Base-by-base conservation (phyloP, 2,113 vertebrate species). In the Sitta europaea region DNA sequence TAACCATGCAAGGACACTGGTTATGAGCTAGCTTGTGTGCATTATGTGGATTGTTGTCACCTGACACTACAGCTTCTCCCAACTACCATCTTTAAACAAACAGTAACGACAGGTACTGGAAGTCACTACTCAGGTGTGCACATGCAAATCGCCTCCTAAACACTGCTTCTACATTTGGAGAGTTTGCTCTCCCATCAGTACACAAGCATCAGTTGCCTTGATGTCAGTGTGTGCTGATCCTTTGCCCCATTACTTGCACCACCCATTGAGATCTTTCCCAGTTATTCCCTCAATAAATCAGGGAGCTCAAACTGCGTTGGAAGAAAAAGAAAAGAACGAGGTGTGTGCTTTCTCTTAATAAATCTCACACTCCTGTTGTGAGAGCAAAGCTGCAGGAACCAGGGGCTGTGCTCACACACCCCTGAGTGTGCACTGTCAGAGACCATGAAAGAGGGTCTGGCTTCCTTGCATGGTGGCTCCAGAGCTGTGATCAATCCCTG, bases 391-490 rank as follows among this genome's bases (percentile, higher is more conserved):
- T 40, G n/a, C 2, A 54, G 59, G 22, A 71, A 29, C 16, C 70
- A 24, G 42, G 43, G 8, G 23, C 83, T 48, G 50, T 54, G 81
- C n/a, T 43, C 78, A 55, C 47, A 54, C 71, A 61, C 12, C 6
- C 21, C 48, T 9, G 42, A 38, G 3, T 1, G 66, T 25, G 21
- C 6, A 3, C 2, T 4, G 0, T 54, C 40, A 38, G 83, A 62
- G 15, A 58, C 35, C 71, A 38, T 0, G 5, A 28, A 50, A 43
- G 35, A 50, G 40, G 47, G 35, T 51, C 59, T 74, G 55, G 18
- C 24, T 62, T 29, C 58, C 14, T 11, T 18, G 27, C 25, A 21
- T 15, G 2, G 35, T 28, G 5, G 9, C 79, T 62, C 58, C 62
- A 74, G 43, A 71, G 53, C 58, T 59, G 50, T 3, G 1, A 74